phyloP scores from a whole-genome alignment of 2,888 invertebrate species.

The Nesidiocoris tenuis region DNA sequence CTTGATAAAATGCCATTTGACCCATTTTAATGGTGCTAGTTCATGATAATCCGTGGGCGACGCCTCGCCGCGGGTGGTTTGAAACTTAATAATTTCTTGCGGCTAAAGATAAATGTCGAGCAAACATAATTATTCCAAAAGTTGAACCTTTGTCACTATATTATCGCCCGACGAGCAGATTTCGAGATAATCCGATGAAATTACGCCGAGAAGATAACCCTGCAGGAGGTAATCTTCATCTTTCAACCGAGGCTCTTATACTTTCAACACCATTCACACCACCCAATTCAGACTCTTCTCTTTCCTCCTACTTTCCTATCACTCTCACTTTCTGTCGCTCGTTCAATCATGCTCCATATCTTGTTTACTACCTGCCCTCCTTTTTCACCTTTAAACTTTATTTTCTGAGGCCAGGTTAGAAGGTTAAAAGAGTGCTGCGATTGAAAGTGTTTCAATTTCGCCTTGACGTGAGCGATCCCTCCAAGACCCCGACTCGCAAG shows the following conservation, averaged over 20 bases:
- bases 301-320: neutral
- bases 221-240: neutral
- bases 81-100: conserved; percentile 34
- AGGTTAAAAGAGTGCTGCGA: neutral
- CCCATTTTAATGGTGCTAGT: conserved; percentile 37
- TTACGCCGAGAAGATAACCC: neutral
- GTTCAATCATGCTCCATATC: neutral
- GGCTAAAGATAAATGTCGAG: conserved; percentile 34
- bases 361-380: neutral
- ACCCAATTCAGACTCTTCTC: neutral
- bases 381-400: neutral
- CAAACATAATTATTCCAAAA: conserved; percentile 32
- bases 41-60: conserved; percentile 29
- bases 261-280: neutral
- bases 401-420: neutral
- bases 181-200: conserved; percentile 35
- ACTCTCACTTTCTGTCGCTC: neutral
- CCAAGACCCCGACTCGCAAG: neutral
- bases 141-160: conserved; percentile 32
- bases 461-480: neutral
- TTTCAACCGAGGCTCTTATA: too few species aligned
- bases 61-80: neutral
- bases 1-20: conserved; percentile 36
- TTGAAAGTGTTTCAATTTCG: neutral
- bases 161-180: conserved; percentile 6